phyloP scores from a whole-genome alignment of 2,797 vertebrate species.

The Xiphorhynchus erythropygius region DNA sequence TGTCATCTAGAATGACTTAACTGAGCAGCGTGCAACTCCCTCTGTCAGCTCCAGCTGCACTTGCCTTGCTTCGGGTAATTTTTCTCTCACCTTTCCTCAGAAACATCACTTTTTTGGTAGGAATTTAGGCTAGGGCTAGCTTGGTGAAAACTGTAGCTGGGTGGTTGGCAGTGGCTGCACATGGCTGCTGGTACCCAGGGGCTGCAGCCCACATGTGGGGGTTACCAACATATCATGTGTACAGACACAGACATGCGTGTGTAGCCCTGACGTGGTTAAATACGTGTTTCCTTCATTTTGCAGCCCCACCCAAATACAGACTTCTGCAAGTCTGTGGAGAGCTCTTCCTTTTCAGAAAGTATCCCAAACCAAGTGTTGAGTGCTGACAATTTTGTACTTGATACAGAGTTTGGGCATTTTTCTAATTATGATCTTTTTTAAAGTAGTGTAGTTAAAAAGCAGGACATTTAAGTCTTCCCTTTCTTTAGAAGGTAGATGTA shows the following conservation, averaged over 20 bases:
- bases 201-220: fast-evolving
- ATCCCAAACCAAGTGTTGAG: not conserved
- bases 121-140: not conserved
- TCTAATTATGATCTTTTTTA: not conserved
- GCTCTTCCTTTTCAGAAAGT: not conserved
- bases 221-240: fast-evolving
- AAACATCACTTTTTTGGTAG: not conserved
- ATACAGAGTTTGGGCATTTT: not conserved
- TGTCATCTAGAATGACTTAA: not conserved
- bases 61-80: not conserved
- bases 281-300: not conserved
- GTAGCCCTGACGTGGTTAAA: not conserved
- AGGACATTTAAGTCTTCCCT: not conserved
- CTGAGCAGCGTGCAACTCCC: not conserved
- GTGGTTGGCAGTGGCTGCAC: not conserved
- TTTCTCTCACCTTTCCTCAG: not conserved
- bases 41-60: not conserved
- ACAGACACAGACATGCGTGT: fast-evolving
- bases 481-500: not conserved
- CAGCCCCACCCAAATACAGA: not conserved
- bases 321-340: not conserved
- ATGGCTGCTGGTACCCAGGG: fast-evolving
- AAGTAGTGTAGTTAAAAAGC: not conserved
- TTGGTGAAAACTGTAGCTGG: not conserved
- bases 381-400: not conserved